A percentile compares a stretch with the other conserved stretches of the same genome.
Conservation (phyloP, 2,113 vertebrate species). For the Meriones unguiculatus region DNA sequence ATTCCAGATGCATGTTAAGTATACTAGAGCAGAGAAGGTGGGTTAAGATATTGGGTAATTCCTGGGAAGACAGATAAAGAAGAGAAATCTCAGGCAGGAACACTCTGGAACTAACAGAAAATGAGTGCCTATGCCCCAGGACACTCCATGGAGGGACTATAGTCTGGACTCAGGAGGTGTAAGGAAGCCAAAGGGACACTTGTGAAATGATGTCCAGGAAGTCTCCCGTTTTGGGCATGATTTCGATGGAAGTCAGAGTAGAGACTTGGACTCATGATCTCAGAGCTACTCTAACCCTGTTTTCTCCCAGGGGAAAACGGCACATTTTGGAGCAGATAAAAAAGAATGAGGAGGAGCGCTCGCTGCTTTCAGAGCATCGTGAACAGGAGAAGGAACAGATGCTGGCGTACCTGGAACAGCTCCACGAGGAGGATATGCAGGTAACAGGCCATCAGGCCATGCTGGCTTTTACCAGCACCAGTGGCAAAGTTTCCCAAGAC, state of each 20-base stretch:
- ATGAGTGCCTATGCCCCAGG: background rate
- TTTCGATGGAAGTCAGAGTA: background rate
- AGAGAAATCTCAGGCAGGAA: background rate
- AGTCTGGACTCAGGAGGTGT: background rate
- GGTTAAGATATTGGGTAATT: background rate
- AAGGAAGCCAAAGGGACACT: background rate
- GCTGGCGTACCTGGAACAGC: constrained; percentile 85
- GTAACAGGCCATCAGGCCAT: constrained; percentile 73
- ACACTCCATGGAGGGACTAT: background rate
- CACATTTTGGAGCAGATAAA: constrained; percentile 91
- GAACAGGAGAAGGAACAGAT: constrained; percentile 90
- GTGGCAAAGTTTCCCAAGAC: background rate
- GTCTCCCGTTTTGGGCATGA: background rate
- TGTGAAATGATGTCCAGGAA: background rate
- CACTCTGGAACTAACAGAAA: background rate
- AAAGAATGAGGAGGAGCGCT: constrained; percentile 85
- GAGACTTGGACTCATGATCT: background rate
- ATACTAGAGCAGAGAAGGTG: background rate
- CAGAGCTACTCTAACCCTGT: fast-evolving
- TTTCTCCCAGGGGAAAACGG: constrained; percentile 87
- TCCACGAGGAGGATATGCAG: constrained; percentile 90
- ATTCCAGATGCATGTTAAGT: constrained; percentile 21
- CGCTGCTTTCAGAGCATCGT: constrained; percentile 85
- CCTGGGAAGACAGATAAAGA: background rate
- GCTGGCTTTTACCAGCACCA: background rate